A percentile compares a stretch with the other conserved stretches of the same genome.
These are phyloP conservation scores for Ovibos moschatus DNA, from an alignment of 2,113 vertebrate species.

Conservation along the genomic window DNA sequence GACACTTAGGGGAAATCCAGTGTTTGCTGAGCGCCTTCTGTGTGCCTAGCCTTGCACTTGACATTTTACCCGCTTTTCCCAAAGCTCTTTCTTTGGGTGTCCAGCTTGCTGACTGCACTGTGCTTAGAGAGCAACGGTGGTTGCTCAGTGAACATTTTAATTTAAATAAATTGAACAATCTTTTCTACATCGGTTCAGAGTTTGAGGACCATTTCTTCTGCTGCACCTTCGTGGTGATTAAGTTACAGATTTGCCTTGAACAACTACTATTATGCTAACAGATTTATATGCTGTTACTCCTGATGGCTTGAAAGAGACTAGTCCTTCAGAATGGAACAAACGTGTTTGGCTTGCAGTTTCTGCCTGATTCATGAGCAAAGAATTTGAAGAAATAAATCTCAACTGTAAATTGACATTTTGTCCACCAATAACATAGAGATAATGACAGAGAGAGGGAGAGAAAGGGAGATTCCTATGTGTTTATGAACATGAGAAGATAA, in stretches of 20 bases:
- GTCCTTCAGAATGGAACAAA: neutral
- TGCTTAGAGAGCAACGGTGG: neutral
- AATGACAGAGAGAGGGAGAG: neutral
- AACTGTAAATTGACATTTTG: neutral
- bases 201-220: neutral
- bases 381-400: conserved; percentile 43
- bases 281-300: neutral
- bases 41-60: neutral
- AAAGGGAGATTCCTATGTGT: neutral
- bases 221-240: neutral
- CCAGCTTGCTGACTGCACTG: neutral
- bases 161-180: neutral
- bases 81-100: neutral
- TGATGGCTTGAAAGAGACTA: conserved; percentile 14
- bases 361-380: neutral
- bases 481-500: neutral
- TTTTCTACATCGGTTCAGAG: neutral
- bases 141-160: neutral
- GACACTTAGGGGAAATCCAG: neutral
- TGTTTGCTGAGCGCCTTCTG: neutral
- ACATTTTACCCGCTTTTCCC: neutral
- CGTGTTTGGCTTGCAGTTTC: neutral
- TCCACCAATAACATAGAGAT: neutral
- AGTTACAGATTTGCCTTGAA: conserved; percentile 38
- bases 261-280: neutral